Conservation (phyloP, 2,888 invertebrate species). For the Crossocerus cetratus region DNA sequence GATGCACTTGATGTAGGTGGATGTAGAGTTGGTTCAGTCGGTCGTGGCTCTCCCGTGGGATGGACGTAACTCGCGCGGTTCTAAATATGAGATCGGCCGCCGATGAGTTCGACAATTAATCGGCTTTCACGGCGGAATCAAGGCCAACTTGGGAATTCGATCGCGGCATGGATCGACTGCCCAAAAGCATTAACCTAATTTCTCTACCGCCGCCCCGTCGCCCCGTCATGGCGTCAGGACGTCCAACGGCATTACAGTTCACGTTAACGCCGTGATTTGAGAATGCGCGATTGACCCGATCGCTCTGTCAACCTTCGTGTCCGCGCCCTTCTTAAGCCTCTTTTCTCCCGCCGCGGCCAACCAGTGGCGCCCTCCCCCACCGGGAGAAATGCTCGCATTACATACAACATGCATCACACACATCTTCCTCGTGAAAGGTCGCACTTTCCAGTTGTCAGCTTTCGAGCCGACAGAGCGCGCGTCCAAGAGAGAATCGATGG, state of each 20-base stretch:
- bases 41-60: too few species aligned
- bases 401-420: too few species aligned
- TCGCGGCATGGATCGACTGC: conserved; percentile 1
- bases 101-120: neutral
- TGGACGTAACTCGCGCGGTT: too few species aligned
- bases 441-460: too few species aligned
- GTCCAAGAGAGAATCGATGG: neutral
- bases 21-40: too few species aligned
- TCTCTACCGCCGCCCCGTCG: neutral
- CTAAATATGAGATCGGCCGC: too few species aligned
- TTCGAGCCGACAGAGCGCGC: neutral
- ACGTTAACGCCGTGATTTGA: neutral
- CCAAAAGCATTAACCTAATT: conserved; percentile 21
- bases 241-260: neutral
- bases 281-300: neutral
- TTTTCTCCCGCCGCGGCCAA: too few species aligned
- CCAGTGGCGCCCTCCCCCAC: too few species aligned
- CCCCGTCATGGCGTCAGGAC: neutral
- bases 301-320: neutral
- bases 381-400: too few species aligned
- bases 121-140: conserved; percentile 19
- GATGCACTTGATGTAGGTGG: too few species aligned
- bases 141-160: conserved; percentile 24
- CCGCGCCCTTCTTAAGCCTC: too few species aligned
- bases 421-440: neutral